Conservation (phyloP, 2,888 invertebrate genomes). For the Agriopis leucophaearia region DNA sequence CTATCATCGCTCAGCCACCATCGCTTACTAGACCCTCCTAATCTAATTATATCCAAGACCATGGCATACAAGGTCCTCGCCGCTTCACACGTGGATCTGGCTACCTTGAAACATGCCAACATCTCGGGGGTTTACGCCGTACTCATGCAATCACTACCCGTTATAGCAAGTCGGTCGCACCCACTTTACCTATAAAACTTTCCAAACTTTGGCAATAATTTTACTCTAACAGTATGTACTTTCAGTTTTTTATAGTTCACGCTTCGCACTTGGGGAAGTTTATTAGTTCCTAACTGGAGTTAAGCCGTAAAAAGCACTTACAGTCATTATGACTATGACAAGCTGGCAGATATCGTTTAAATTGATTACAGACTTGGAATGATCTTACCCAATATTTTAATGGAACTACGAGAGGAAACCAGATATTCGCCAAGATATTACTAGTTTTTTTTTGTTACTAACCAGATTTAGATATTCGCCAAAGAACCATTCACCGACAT, state of each 20-base stretch:
- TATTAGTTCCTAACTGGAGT: constrained; percentile 50
- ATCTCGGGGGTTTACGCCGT: neutral
- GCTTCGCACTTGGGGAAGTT: constrained; percentile 46
- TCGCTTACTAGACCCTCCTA: too few species aligned
- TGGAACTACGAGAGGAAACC: neutral
- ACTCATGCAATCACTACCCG: neutral
- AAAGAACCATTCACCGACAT: too few species aligned
- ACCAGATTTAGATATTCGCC: too few species aligned
- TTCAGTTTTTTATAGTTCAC: constrained; percentile 54
- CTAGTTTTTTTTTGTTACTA: too few species aligned
- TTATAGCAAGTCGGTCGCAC: neutral
- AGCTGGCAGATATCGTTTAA: constrained; percentile 23
- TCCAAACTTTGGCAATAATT: constrained; percentile 54
- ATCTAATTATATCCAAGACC: too few species aligned
- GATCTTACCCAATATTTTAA: constrained; percentile 8
- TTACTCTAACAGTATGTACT: constrained; percentile 42
- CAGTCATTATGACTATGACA: constrained; percentile 39
- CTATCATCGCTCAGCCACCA: too few species aligned
- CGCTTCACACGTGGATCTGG: too few species aligned
- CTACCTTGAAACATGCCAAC: too few species aligned
- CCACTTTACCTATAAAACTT: constrained; percentile 14
- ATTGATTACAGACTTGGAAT: constrained; percentile 8
- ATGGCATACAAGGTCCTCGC: too few species aligned
- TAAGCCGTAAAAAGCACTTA: constrained; percentile 44
- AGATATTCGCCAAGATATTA: too few species aligned